phyloP scores from a whole-genome alignment of 2,888 invertebrate species.

The Campoplex nolae region DNA sequence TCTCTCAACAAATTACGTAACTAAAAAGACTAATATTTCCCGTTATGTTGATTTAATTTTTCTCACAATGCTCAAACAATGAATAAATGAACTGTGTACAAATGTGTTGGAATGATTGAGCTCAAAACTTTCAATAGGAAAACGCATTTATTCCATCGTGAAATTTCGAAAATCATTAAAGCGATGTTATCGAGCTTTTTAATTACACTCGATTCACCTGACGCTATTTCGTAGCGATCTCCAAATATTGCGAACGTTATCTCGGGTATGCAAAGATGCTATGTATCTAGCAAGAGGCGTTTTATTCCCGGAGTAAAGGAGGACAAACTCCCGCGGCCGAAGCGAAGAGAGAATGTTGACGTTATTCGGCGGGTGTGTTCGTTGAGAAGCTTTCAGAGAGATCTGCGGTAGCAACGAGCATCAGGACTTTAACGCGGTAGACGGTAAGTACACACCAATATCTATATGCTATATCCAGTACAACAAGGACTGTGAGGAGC shows the following conservation, averaged over 20 bases:
- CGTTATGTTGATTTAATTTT: not conserved
- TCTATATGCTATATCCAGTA: conserved; percentile 34
- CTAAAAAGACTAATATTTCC: not conserved
- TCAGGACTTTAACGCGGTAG: conserved; percentile 38
- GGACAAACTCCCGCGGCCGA: conserved; percentile 54
- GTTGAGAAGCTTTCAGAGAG: conserved; percentile 59
- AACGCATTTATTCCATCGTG: not conserved
- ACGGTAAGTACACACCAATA: conserved; percentile 41
- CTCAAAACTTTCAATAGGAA: not conserved
- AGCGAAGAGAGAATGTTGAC: conserved; percentile 38
- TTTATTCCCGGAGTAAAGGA: conserved; percentile 51
- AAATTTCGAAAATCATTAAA: not conserved
- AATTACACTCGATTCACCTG: not conserved
- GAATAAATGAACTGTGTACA: not conserved
- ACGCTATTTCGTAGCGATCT: not conserved
- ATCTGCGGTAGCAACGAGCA: conserved; percentile 57
- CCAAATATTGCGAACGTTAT: not conserved
- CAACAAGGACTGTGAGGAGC: conserved; percentile 41
- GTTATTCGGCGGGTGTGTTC: conserved; percentile 40
- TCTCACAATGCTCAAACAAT: not conserved
- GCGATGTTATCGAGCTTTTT: not conserved
- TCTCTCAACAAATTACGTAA: not conserved
- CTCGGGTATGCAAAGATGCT: conserved; percentile 26
- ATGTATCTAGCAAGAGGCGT: conserved; percentile 15
- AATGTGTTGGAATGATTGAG: not conserved